Evolutionary conservation across 2,888 invertebrate genomes (phyloP), one percentile per base, ranked within the genome.

Genomic region (Tachystola acroxantha): DNA sequence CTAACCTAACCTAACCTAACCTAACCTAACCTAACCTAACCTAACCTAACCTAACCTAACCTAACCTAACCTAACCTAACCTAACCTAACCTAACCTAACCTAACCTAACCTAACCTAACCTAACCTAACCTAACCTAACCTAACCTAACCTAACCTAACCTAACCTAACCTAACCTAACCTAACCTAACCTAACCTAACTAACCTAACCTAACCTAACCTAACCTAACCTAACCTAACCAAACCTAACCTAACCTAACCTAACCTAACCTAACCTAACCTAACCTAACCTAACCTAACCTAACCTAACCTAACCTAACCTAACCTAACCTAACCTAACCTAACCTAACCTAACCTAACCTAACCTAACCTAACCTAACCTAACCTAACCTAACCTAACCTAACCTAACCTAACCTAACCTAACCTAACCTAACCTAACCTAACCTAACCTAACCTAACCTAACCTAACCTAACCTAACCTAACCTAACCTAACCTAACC

Each of bases 21-120:
- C 35, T 35, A 35, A 35, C 35, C 35, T 35, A 35, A 35, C 35
- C 35, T 35, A 34, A 34, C 34, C 34, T 34, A 34, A 34, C 34
- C 34, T 34, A 34, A 34, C 34, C 34, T 34, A 34, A 34, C 34
- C 34, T 34, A 34, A 34, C 34, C 34, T 34, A 34, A 34, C 34
- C 34, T 28, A 19, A 19, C 19, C 19, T 19, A 11, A 25, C 25
- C 9, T n/a, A 9, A 9, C 30, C 30, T 16, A 13, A 30, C 30
- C 30, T 14, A 14, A 13, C 14, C 16, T 30, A 30, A 30, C 14
- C 13, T 30, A 14, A 30, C 14, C 13, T 14, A 30, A 14, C 30
- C 16, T 16, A 30, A 16, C 13, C 30, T 30, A 19, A 19, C 19
- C 19, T 19, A 19, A 19, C 30, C 14, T 13, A 30, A 30, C 13